Evolutionary conservation across 2,888 invertebrate species (phyloP).

Genomic region (Microdon myrmicae): DNA sequence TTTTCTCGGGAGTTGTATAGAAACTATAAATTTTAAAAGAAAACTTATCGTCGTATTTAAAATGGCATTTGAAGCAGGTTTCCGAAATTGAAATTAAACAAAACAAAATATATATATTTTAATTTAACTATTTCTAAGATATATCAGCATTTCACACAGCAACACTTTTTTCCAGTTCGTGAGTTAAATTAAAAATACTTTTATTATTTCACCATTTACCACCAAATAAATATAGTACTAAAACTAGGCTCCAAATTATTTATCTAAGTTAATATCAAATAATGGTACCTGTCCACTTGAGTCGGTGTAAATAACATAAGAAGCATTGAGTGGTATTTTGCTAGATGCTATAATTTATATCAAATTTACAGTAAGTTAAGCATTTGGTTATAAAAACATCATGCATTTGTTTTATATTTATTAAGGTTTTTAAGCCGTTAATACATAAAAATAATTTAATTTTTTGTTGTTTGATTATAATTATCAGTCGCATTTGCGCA

Average conservation of each 20-base stretch:
- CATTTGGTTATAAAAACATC: slow-evolving; percentile 12
- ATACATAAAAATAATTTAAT: too few species aligned
- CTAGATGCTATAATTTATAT: slow-evolving; percentile 61
- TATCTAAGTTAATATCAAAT: slow-evolving; percentile 2
- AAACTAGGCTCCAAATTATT: neutral
- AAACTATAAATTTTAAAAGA: neutral
- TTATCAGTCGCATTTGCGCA: neutral
- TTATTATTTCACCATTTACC: neutral
- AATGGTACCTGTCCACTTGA: slow-evolving; percentile 89
- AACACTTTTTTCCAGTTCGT: too few species aligned
- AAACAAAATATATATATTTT: neutral
- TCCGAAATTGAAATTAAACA: slow-evolving; percentile 5
- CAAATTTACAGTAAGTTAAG: slow-evolving; percentile 43
- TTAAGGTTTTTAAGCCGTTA: too few species aligned
- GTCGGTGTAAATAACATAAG: slow-evolving; percentile 95
- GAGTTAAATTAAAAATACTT: too few species aligned
- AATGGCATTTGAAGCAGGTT: neutral
- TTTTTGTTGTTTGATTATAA: neutral
- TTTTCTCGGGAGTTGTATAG: slow-evolving; percentile 14
- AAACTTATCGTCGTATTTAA: too few species aligned
- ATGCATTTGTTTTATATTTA: too few species aligned
- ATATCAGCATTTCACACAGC: too few species aligned
- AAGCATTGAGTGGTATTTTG: slow-evolving; percentile 88
- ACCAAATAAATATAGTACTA: neutral
- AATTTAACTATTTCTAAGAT: neutral